Conservation (phyloP, 1,140 invertebrate species). For the Spodoptera frugiperda region DNA sequence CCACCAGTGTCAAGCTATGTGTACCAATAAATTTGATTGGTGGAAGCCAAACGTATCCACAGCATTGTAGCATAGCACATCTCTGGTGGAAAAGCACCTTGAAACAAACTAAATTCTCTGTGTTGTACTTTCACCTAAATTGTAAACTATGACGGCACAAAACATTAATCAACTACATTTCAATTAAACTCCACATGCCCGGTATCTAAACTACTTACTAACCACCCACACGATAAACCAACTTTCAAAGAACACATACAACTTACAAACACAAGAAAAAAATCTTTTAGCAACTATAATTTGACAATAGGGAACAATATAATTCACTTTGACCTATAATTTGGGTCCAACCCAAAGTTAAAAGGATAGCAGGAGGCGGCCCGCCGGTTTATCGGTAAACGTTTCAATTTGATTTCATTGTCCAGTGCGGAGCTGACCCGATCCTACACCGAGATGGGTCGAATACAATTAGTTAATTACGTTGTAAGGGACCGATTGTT, state of each 20-base stretch:
- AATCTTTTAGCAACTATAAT: conserved; percentile 12
- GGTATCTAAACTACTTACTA: too few relatives aligned
- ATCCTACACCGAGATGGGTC: neutral
- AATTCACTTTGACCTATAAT: conserved; percentile 29
- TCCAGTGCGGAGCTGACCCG: neutral
- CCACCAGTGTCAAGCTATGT: too few relatives aligned
- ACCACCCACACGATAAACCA: too few relatives aligned
- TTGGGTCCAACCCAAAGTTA: conserved; percentile 10
- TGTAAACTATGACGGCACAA: too few relatives aligned
- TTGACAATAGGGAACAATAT: neutral
- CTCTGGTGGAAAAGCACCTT: too few relatives aligned
- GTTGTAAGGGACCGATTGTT: conserved; percentile 2
- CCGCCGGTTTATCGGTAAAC: conserved; percentile 27
- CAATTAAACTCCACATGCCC: too few relatives aligned
- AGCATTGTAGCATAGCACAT: too few relatives aligned
- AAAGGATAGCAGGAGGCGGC: conserved; percentile 2
- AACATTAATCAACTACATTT: too few relatives aligned
- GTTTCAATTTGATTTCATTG: conserved; percentile 31
- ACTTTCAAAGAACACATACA: neutral
- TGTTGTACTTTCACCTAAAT: too few relatives aligned
- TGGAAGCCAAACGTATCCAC: too few relatives aligned
- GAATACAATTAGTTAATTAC: conserved; percentile 34
- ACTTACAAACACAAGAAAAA: neutral
- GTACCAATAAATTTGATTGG: too few relatives aligned
- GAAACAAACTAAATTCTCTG: too few relatives aligned